These are phyloP conservation scores for Gandaritis pyraliata DNA, from an alignment of 2,888 invertebrate genomes.

Conservation along the genomic window DNA sequence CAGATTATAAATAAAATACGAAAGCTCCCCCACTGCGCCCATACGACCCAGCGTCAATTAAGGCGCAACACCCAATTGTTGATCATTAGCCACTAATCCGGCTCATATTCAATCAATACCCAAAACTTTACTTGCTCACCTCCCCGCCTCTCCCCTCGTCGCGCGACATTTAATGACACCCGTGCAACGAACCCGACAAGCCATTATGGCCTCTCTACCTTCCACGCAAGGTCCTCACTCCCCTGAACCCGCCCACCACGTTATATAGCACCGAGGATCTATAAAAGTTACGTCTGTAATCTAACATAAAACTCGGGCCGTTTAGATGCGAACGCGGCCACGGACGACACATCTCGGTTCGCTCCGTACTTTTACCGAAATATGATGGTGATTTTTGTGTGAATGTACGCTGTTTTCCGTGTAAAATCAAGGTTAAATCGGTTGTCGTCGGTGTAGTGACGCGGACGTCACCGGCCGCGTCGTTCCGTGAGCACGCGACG, in stretches of 20 bases:
- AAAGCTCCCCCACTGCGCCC: conserved; percentile 32
- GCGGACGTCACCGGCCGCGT: conserved; percentile 65
- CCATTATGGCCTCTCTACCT: conserved; percentile 69
- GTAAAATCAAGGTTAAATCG: conserved; percentile 66
- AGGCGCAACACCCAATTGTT: conserved; percentile 75
- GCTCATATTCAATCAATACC: conserved; percentile 85
- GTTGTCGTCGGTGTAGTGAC: conserved; percentile 61
- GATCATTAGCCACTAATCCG: conserved; percentile 83
- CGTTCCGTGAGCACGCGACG: conserved; percentile 62
- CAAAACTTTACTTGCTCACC: conserved; percentile 84
- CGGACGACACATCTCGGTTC: conserved; percentile 83
- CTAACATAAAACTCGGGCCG: conserved; percentile 85
- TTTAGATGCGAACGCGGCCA: conserved; percentile 85
- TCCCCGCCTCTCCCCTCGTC: conserved; percentile 78
- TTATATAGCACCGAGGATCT: conserved; percentile 85
- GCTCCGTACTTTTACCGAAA: conserved; percentile 84
- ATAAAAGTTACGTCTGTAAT: conserved; percentile 85
- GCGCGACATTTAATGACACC: conserved; percentile 85
- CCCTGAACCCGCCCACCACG: conserved; percentile 77
- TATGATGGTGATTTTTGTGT: conserved; percentile 76
- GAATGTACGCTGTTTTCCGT: conserved; percentile 74
- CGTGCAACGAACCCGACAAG: conserved; percentile 71
- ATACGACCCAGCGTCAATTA: conserved; percentile 53
- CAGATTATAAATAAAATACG: conserved; percentile 33
- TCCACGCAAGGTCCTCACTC: conserved; percentile 70